Percentiles rank a stretch among this genome's conserved stretches.
phyloP scores from a whole-genome alignment of 2,888 invertebrate species.

The Bedellia somnulentella region DNA sequence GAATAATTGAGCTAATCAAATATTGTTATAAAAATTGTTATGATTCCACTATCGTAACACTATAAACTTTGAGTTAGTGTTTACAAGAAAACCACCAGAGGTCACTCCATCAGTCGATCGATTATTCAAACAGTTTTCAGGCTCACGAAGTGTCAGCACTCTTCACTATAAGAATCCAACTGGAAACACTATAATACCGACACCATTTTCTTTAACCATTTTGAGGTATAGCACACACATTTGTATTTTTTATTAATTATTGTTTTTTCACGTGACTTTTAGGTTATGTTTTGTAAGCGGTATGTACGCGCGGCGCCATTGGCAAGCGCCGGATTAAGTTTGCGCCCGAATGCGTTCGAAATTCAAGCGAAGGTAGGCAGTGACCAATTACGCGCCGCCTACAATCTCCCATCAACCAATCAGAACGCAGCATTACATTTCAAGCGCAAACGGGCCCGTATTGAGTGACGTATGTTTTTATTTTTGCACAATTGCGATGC shows the following conservation, averaged over 20 bases:
- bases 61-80: too few species aligned
- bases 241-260: too few species aligned
- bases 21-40: too few species aligned
- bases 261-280: too few species aligned
- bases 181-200: conserved; percentile 9
- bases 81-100: conserved; percentile 21
- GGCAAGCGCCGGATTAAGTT: conserved; percentile 53
- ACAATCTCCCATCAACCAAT: conserved; percentile 26
- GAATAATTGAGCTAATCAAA: too few species aligned
- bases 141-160: conserved; percentile 4
- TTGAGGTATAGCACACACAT: too few species aligned
- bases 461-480: conserved; percentile 42
- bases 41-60: too few species aligned
- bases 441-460: conserved; percentile 50
- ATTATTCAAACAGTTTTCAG: conserved; percentile 15
- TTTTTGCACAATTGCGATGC: conserved; percentile 37
- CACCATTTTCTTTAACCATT: conserved; percentile 1
- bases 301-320: conserved; percentile 43
- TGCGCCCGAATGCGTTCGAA: conserved; percentile 37
- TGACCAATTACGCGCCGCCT: conserved; percentile 33
- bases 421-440: conserved; percentile 22
- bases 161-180: conserved; percentile 15
- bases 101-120: conserved; percentile 31
- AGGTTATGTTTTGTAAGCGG: not conserved
- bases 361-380: conserved; percentile 40